Evolutionary conservation across 2,888 invertebrate genomes (phyloP).

Genomic region (Lasioglossum pauxillum): DNA sequence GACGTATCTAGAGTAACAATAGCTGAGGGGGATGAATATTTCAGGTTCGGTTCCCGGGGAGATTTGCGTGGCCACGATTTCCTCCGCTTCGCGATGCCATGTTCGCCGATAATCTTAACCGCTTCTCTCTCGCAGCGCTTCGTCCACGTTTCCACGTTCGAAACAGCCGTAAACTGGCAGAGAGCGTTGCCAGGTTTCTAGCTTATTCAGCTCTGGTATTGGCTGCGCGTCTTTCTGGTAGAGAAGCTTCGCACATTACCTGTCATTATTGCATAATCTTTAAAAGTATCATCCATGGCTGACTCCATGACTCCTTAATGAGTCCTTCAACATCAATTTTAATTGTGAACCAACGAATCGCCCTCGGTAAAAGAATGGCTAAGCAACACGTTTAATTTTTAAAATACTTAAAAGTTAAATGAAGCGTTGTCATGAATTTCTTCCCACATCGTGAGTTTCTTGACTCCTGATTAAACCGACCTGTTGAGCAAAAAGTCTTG

Average conservation of each 20-base stretch:
- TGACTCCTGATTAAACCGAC: background rate
- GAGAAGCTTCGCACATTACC: background rate
- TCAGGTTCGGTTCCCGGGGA: constrained; percentile 38
- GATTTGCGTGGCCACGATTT: constrained; percentile 33
- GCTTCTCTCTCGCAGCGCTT: background rate
- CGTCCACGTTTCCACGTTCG: background rate
- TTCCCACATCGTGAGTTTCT: too few species aligned
- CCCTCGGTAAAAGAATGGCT: background rate
- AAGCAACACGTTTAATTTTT: too few species aligned
- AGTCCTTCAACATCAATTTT: background rate
- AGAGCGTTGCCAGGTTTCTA: background rate
- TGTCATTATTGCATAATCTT: background rate
- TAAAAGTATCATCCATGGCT: too few species aligned
- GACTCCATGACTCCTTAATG: too few species aligned
- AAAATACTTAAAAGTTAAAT: background rate
- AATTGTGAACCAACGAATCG: background rate
- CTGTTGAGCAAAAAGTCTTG: background rate
- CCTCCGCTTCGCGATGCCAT: background rate
- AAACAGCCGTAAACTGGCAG: background rate
- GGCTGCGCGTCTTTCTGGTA: background rate
- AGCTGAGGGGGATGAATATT: constrained; percentile 50
- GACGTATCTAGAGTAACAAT: constrained; percentile 39
- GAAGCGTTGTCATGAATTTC: background rate
- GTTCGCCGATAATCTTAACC: constrained; percentile 1
- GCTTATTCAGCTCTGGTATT: background rate